Evolutionary conservation across 2,888 invertebrate species (phyloP).

Genomic region (Lymantria monacha): DNA sequence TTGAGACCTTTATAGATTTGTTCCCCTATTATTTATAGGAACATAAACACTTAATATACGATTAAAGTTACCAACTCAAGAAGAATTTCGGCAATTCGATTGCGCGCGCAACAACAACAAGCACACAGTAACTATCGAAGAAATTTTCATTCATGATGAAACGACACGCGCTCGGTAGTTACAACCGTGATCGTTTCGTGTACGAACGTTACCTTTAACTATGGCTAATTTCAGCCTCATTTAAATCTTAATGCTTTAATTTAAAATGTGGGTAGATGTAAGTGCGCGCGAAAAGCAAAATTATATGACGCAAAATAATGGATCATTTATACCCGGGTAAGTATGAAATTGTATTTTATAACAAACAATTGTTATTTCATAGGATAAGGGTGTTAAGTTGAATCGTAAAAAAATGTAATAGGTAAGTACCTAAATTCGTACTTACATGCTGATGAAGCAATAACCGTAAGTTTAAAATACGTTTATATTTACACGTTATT

Average conservation of each 20-base stretch:
- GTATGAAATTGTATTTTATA: slow-evolving; percentile 30
- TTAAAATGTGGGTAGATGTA: slow-evolving; percentile 83
- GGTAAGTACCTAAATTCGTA: no score
- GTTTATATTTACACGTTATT: no score
- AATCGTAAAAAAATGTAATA: no score
- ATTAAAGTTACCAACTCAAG: background rate
- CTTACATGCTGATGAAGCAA: no score
- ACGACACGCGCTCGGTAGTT: slow-evolving; percentile 48
- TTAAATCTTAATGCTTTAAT: slow-evolving; percentile 28
- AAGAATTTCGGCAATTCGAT: slow-evolving; percentile 2
- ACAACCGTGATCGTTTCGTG: slow-evolving; percentile 52
- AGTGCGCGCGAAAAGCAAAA: slow-evolving; percentile 82
- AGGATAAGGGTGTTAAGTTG: no score
- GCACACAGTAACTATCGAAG: slow-evolving; percentile 9
- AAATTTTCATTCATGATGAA: slow-evolving; percentile 51
- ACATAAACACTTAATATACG: background rate
- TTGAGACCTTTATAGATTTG: no score
- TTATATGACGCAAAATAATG: slow-evolving; percentile 82
- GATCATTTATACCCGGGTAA: slow-evolving; percentile 86
- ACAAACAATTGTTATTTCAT: background rate
- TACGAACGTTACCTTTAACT: slow-evolving; percentile 49
- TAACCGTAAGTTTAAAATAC: no score
- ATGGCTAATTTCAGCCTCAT: slow-evolving; percentile 46
- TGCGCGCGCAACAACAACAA: slow-evolving; percentile 49
- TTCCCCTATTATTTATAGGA: no score